These are phyloP conservation scores for Leuciscus waleckii DNA, from an alignment of 2,797 vertebrate genomes.

Conservation along the genomic window DNA sequence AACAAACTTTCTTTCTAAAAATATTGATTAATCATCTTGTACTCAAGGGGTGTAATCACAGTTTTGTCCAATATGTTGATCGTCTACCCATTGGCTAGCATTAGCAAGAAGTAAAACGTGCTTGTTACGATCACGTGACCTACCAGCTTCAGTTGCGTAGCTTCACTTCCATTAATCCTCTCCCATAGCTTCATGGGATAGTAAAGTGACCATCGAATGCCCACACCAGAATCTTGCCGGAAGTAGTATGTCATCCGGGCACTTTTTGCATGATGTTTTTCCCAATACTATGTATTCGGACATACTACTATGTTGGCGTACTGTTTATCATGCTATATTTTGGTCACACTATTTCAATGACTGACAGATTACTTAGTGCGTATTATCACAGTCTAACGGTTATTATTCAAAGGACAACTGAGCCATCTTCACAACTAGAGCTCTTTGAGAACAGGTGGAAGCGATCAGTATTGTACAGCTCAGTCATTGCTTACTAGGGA, in stretches of 20 bases:
- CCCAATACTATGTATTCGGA: neutral
- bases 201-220: neutral
- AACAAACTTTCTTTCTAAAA: neutral
- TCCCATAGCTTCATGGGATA: neutral
- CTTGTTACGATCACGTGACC: neutral
- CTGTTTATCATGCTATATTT: neutral
- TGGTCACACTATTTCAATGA: conserved; percentile 29
- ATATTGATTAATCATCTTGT: neutral
- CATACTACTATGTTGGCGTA: no score
- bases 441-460: neutral
- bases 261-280: neutral
- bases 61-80: neutral
- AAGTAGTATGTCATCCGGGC: neutral
- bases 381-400: conserved; percentile 45
- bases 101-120: neutral
- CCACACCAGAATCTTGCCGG: neutral
- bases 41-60: neutral
- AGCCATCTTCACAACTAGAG: conserved; percentile 8
- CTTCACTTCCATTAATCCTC: neutral
- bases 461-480: neutral
- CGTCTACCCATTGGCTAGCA: neutral
- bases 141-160: neutral
- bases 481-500: neutral
- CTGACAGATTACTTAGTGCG: conserved; percentile 47
- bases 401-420: conserved; percentile 46